Evolutionary conservation across 2,113 vertebrate genomes (phyloP).

Genomic region (Onychostruthus taczanowskii): DNA sequence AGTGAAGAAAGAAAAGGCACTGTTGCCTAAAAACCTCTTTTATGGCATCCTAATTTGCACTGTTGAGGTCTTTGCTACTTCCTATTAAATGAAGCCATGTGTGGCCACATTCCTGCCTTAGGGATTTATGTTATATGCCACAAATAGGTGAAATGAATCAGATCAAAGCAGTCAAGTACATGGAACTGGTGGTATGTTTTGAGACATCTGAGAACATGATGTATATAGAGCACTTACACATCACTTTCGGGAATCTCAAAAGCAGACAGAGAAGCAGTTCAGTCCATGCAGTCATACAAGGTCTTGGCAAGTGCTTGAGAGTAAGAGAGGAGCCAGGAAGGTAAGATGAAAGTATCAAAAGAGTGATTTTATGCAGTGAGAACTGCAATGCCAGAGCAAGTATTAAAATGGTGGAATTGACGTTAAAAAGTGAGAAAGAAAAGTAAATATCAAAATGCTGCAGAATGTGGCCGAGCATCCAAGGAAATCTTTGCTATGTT

Average conservation of each 20-base stretch:
- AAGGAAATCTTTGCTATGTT: not conserved
- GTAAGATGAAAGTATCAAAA: not conserved
- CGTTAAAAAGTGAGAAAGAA: not conserved
- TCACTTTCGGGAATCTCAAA: not conserved
- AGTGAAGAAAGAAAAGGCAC: not conserved
- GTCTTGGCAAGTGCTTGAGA: not conserved
- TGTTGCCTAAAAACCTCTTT: not conserved
- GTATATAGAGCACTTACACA: not conserved
- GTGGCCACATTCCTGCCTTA: not conserved
- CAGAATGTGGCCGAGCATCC: not conserved
- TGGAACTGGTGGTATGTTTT: not conserved
- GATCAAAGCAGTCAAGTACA: not conserved
- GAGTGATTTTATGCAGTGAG: not conserved
- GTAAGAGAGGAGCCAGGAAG: not conserved
- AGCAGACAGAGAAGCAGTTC: not conserved
- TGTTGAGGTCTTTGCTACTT: not conserved
- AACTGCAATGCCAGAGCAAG: not conserved
- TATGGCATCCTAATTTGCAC: not conserved
- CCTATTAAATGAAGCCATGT: not conserved
- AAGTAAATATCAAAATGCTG: not conserved
- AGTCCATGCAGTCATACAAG: not conserved
- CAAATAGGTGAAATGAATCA: not conserved
- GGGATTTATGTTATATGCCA: not conserved
- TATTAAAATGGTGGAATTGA: not conserved
- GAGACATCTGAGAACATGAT: not conserved